Conservation (phyloP, 2,888 invertebrate genomes). For the Cancer borealis region DNA sequence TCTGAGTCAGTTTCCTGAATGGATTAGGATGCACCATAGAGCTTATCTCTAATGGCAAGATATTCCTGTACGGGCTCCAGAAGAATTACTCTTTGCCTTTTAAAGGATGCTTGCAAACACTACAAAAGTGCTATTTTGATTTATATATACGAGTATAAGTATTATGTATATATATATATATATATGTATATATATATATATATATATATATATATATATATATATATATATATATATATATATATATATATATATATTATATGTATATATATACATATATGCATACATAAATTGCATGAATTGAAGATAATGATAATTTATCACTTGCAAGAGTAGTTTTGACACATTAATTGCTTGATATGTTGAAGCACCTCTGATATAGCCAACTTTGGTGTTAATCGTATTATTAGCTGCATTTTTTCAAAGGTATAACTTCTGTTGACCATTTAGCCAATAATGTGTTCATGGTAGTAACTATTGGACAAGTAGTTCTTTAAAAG, state of each 20-base stretch:
- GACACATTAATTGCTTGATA: slow-evolving; percentile 60
- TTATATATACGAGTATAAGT: not conserved
- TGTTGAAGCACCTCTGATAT: slow-evolving; percentile 63
- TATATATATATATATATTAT: not conserved
- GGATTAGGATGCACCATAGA: slow-evolving; percentile 41
- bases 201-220: slow-evolving; percentile 1
- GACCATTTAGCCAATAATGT: slow-evolving; percentile 75
- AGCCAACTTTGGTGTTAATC: slow-evolving; percentile 57
- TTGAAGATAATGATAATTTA: slow-evolving; percentile 55
- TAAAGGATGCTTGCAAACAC: slow-evolving; percentile 53
- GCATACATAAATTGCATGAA: slow-evolving; percentile 48
- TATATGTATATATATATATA: not conserved
- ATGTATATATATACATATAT: slow-evolving; percentile 26
- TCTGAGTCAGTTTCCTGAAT: slow-evolving; percentile 38
- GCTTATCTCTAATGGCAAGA: slow-evolving; percentile 58
- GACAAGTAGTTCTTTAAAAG: slow-evolving; percentile 74
- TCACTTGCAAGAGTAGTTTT: slow-evolving; percentile 46
- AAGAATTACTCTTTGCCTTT: slow-evolving; percentile 42
- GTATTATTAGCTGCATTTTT: slow-evolving; percentile 65
- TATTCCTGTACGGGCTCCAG: slow-evolving; percentile 51
- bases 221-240: not conserved
- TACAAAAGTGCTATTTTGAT: slow-evolving; percentile 62
- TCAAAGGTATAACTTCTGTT: slow-evolving; percentile 68
- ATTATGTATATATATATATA: not conserved
- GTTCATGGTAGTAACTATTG: slow-evolving; percentile 74